Conservation (phyloP, 2,797 vertebrate genomes). For the Champsocephalus gunnari region DNA sequence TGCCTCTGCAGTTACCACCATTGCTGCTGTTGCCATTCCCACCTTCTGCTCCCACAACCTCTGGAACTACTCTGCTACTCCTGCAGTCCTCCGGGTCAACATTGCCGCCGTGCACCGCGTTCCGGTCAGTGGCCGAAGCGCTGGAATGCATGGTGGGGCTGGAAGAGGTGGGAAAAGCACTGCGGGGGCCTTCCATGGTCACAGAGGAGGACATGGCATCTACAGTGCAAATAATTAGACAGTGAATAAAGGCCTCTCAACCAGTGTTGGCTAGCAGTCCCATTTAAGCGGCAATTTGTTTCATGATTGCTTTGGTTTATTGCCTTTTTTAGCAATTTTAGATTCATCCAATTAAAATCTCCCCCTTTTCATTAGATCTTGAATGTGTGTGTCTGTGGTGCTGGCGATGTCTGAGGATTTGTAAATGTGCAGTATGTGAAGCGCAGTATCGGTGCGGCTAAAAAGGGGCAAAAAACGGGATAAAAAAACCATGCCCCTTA, state of each 20-base stretch:
- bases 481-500: conserved; percentile 28
- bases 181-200: conserved; percentile 98
- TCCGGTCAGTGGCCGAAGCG: conserved; percentile 92
- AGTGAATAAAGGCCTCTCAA: conserved; percentile 91
- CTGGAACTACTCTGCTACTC: conserved; percentile 86
- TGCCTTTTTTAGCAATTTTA: conserved; percentile 19
- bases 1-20: conserved; percentile 67
- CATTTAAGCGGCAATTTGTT: conserved; percentile 89
- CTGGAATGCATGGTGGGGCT: conserved; percentile 93
- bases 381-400: conserved; percentile 41
- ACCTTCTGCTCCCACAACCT: conserved; percentile 72
- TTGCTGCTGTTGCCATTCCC: conserved; percentile 76
- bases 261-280: conserved; percentile 92
- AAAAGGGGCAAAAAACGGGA: conserved; percentile 31
- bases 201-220: conserved; percentile 98
- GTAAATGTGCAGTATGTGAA: conserved; percentile 36
- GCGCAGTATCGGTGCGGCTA: conserved; percentile 20
- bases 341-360: conserved; percentile 59
- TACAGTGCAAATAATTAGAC: conserved; percentile 95
- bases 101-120: conserved; percentile 88
- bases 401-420: conserved; percentile 29
- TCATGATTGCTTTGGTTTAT: conserved; percentile 73
- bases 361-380: conserved; percentile 68
- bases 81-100: conserved; percentile 88
- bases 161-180: conserved; percentile 98